phyloP scores from a whole-genome alignment of 2,113 vertebrate species.

The Columbina picui region DNA sequence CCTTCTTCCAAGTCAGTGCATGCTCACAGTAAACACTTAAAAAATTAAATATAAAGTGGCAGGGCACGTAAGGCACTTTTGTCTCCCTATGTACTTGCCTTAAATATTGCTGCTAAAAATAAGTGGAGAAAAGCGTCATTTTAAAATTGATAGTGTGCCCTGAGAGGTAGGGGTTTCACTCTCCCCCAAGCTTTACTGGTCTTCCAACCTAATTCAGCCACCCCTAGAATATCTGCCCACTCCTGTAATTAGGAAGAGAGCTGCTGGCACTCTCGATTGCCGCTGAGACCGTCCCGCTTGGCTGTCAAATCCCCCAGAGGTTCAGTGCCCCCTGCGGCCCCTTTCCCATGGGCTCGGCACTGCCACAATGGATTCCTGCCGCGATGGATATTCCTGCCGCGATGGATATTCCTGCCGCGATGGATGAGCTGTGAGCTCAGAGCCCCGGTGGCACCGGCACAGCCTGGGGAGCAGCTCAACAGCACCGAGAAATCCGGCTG shows the following conservation, averaged over 20 bases:
- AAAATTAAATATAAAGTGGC: neutral
- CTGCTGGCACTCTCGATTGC: neutral
- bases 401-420: no score
- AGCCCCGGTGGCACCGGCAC: neutral
- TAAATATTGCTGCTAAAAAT: neutral
- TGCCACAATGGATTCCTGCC: neutral
- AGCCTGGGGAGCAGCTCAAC: neutral
- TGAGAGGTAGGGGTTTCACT: fast-evolving
- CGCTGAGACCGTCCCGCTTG: neutral
- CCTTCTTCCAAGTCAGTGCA: neutral
- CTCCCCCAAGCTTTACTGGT: neutral
- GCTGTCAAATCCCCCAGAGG: neutral
- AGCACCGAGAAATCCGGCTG: fast-evolving
- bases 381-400: neutral
- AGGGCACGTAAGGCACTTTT: neutral
- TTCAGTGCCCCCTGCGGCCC: neutral
- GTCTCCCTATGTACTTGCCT: neutral
- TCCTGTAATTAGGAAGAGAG: neutral
- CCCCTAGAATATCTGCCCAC: neutral
- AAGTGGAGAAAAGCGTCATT: neutral
- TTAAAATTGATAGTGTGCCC: neutral
- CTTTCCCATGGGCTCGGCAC: fast-evolving
- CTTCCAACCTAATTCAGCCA: neutral
- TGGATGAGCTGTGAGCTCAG: neutral
- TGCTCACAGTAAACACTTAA: neutral